Evolutionary conservation across 2,888 invertebrate species (phyloP), one percentile per base, ranked within the genome.

Genomic region (Apoda limacodes): DNA sequence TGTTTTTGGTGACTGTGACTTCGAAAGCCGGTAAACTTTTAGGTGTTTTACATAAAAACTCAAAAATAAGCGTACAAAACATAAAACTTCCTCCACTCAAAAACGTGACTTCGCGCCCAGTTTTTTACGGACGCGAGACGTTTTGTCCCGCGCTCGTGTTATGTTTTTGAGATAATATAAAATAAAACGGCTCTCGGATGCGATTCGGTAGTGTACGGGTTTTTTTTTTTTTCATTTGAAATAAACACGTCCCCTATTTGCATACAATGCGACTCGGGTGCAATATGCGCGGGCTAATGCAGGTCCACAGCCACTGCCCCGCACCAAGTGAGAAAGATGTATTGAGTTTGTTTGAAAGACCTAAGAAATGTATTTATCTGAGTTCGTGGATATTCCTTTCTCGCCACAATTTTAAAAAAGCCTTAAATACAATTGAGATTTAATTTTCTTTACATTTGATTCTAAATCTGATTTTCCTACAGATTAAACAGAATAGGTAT

Each of bases 221-320:
- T 42, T 48, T 43, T 46, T 46, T 43, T 55, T 60, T 62, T 64
- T 67, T 64, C 62, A 55, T 50, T 62, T 50, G 45, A 67, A 69
- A 71, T 67, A 65, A 63, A 75, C 76, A 78, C 68, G 75, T 70
- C 55, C 55, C 43, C 25, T 32, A 75, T 78, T 78, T 69, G 78
- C 78, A 78, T 78, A 78, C 78, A 80, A 80, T 80, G 65, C 61
- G 36, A 25, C 32, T 6, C 48, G 58, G 64, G 71, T 70, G 74
- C 74, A 70, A 71, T 74, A 74, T 71, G 74, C 60, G 48, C 48
- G 47, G 51, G 62, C 68, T 67, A 69, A 70, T 65, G 17, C 7
- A 6, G n/a, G n/a, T 7, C 17, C 7, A 17, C 5, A 17, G 17
- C 5, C 7, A 21, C n/a, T 21, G 5, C 11, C 10, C 17, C 7